phyloP scores from a whole-genome alignment of 1,140 invertebrate species.

The Ditylenchus dipsaci region DNA sequence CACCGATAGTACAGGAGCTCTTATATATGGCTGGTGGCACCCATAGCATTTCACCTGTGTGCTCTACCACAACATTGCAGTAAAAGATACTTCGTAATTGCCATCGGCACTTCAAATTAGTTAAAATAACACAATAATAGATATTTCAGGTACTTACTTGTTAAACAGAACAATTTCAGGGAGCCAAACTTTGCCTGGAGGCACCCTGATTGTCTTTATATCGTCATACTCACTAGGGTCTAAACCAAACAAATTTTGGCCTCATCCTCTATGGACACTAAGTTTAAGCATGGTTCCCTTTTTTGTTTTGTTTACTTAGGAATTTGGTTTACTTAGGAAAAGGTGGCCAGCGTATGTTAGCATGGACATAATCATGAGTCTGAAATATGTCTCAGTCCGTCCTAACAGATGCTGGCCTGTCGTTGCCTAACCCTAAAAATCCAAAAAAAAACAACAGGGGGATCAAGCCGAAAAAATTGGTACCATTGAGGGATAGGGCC shows the following conservation, averaged over 20 bases:
- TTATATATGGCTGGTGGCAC: slow-evolving; percentile 94
- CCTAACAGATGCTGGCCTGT: slow-evolving; percentile 6
- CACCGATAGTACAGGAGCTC: slow-evolving; percentile 70
- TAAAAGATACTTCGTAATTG: slow-evolving; percentile 94
- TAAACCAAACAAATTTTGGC: slow-evolving; percentile 93
- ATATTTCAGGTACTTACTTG: slow-evolving; percentile 70
- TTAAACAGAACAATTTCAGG: slow-evolving; percentile 89
- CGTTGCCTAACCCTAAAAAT: no score
- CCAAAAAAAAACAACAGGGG: no score
- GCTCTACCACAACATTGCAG: slow-evolving; percentile 86
- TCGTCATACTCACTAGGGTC: slow-evolving; percentile 93
- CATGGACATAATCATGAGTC: no score
- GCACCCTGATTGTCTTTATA: slow-evolving; percentile 83
- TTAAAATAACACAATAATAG: slow-evolving; percentile 31
- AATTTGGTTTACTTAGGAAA: no score
- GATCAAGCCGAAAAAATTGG: no score
- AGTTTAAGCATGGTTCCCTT: not conserved
- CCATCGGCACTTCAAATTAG: slow-evolving; percentile 75
- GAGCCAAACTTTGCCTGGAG: slow-evolving; percentile 92
- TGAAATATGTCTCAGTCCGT: no score
- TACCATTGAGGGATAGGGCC: no score
- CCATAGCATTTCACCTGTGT: slow-evolving; percentile 74
- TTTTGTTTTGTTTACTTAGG: not conserved
- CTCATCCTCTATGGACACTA: no score
- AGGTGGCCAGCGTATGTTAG: no score